phyloP scores from a whole-genome alignment of 2,888 invertebrate species.

The Pheosia tremula region DNA sequence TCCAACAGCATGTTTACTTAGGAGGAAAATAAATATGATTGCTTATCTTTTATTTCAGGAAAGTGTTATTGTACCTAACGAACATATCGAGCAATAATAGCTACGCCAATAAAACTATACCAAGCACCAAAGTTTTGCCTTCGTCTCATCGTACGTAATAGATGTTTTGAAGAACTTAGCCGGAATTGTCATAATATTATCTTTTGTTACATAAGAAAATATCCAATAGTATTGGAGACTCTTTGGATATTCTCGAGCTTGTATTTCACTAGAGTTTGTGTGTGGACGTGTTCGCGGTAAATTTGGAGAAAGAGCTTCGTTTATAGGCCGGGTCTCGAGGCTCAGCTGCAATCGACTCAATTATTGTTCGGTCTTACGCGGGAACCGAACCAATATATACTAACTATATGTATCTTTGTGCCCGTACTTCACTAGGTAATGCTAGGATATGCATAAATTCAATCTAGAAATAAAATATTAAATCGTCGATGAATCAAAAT shows the following conservation, averaged over 20 bases:
- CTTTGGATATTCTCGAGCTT: background rate
- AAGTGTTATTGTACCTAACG: background rate
- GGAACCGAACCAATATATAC: conserved; percentile 5
- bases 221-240: background rate
- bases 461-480: too few relatives aligned
- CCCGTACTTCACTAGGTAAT: background rate
- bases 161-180: background rate
- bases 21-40: background rate
- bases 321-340: conserved; percentile 3
- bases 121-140: background rate
- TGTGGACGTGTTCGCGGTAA: conserved; percentile 14
- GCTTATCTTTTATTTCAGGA: background rate
- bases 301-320: conserved; percentile 12
- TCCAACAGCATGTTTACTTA: background rate
- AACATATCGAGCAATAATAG: background rate
- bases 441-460: too few relatives aligned
- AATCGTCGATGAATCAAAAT: too few relatives aligned
- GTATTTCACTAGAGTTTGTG: conserved; percentile 3
- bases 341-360: conserved; percentile 12
- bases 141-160: background rate
- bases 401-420: background rate
- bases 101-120: background rate
- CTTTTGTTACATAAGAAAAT: background rate
- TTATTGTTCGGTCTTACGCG: background rate
- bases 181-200: conserved; percentile 1